phyloP scores from a whole-genome alignment of 2,797 vertebrate genomes.

The Rhinogobio ventralis region DNA sequence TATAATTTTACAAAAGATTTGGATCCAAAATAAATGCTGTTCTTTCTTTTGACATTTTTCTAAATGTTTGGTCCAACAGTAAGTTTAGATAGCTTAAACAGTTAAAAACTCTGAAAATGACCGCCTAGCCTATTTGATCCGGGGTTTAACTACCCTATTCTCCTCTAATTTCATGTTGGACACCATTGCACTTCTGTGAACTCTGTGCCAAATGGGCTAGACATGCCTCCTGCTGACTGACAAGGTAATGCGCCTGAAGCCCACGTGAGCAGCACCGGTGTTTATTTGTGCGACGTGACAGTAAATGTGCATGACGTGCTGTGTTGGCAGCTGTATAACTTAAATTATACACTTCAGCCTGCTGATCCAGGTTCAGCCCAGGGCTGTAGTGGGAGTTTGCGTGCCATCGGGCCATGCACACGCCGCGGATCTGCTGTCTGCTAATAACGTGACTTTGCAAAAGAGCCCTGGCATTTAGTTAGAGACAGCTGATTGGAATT shows the following conservation, averaged over 20 bases:
- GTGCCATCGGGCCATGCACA: slow-evolving; percentile 37
- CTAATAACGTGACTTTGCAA: slow-evolving; percentile 37
- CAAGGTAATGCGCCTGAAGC: slow-evolving; percentile 54
- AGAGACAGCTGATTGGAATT: background rate
- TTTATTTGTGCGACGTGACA: slow-evolving; percentile 70
- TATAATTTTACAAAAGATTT: background rate
- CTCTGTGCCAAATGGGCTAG: slow-evolving; percentile 23
- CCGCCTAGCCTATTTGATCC: slow-evolving; percentile 2
- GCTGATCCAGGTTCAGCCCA: slow-evolving; percentile 35
- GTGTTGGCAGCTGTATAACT: slow-evolving; percentile 60
- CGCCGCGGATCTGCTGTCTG: slow-evolving; percentile 1
- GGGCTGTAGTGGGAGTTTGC: slow-evolving; percentile 38
- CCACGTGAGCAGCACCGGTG: slow-evolving; percentile 72
- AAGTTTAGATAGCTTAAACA: background rate
- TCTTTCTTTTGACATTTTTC: background rate
- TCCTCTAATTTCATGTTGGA: background rate
- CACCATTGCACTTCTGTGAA: background rate
- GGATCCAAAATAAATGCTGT: background rate
- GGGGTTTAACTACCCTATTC: slow-evolving; percentile 8
- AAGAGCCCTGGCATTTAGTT: slow-evolving; percentile 28
- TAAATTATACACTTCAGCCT: slow-evolving; percentile 72
- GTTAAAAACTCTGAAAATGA: slow-evolving; percentile 2
- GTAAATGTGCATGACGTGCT: slow-evolving; percentile 72
- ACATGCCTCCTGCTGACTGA: slow-evolving; percentile 37
- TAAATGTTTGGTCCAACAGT: background rate